Percentiles rank a stretch among this genome's conserved stretches.
phyloP scores from a whole-genome alignment of 2,888 invertebrate species.

The Clitarchus hookeri region DNA sequence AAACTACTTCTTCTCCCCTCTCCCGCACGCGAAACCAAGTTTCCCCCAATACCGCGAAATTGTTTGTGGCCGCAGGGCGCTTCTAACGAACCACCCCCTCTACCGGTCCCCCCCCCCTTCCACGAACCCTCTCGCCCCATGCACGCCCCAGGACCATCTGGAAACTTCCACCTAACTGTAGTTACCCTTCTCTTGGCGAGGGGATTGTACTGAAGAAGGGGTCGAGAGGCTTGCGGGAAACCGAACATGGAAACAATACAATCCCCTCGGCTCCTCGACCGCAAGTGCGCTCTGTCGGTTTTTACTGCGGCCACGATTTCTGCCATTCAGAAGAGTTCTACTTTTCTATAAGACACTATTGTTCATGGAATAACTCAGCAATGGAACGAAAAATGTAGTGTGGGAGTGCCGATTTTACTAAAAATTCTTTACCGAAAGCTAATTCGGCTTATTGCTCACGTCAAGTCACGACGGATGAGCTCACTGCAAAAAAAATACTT shows the following conservation, averaged over 20 bases:
- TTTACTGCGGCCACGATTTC: too few relatives aligned
- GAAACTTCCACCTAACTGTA: neutral
- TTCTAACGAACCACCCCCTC: constrained; percentile 1
- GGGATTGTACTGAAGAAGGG: neutral
- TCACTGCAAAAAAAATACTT: too few relatives aligned
- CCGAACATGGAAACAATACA: neutral
- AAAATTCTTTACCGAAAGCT: too few relatives aligned
- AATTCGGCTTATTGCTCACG: too few relatives aligned
- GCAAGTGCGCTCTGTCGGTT: neutral
- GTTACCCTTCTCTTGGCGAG: neutral
- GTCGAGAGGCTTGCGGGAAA: neutral
- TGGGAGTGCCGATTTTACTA: too few relatives aligned
- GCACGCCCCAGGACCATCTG: neutral
- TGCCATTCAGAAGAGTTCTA: too few relatives aligned
- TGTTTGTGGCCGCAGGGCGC: constrained; percentile 14
- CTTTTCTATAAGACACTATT: too few relatives aligned
- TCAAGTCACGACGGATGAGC: too few relatives aligned
- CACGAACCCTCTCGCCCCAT: neutral
- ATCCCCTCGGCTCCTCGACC: neutral
- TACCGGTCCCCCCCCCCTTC: neutral
- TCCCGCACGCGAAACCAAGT: neutral
- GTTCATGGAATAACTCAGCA: too few relatives aligned
- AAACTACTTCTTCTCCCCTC: neutral
- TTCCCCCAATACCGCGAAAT: neutral
- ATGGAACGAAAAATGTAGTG: too few relatives aligned